Evolutionary conservation across 2,888 invertebrate genomes (phyloP).

Genomic region (Patella pellucida): DNA sequence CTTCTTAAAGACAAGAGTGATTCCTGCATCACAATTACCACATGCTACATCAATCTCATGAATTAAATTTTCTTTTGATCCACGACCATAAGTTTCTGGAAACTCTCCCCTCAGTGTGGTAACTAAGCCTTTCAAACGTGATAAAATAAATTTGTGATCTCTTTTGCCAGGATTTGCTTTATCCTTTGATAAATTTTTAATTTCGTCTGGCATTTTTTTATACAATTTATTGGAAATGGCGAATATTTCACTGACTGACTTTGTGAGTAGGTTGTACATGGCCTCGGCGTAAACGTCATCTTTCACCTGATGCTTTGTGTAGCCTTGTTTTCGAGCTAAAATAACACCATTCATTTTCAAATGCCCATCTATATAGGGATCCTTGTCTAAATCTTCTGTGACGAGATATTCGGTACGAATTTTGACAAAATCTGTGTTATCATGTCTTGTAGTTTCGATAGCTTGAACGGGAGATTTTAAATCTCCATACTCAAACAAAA

Average conservation of each 20-base stretch:
- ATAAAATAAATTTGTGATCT: background rate
- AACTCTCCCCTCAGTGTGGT: background rate
- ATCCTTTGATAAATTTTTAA: background rate
- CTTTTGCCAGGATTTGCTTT: background rate
- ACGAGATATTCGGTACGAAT: background rate
- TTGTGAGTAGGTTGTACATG: background rate
- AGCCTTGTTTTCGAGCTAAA: background rate
- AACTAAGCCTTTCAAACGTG: background rate
- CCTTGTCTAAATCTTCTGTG: background rate
- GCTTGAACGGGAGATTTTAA: background rate
- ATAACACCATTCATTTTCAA: background rate
- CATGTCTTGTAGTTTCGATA: background rate
- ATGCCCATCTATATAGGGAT: background rate
- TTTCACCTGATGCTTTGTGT: constrained; percentile 2
- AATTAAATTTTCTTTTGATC: background rate
- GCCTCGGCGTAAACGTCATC: background rate
- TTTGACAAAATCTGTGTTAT: background rate
- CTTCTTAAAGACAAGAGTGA: background rate
- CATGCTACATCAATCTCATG: background rate
- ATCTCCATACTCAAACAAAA: background rate
- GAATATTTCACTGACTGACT: background rate
- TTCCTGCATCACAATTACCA: background rate
- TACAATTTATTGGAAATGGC: background rate
- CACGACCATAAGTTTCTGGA: background rate
- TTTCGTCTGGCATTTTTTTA: background rate